Conservation (phyloP, 2,888 invertebrate genomes). For the Euplexia lucipara region DNA sequence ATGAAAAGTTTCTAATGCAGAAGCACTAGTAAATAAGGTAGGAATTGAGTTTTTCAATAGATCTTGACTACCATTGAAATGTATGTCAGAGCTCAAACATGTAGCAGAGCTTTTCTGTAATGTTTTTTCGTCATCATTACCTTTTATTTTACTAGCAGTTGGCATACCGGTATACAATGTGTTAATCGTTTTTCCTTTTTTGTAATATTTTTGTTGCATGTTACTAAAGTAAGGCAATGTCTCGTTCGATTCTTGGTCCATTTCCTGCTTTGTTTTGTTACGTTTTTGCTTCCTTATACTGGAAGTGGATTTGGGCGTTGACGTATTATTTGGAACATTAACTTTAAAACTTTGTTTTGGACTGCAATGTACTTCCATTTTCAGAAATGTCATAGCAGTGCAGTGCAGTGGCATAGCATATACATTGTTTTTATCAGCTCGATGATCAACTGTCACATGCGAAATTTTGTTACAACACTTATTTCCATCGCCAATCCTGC, state of each 20-base stretch:
- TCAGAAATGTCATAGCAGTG: slow-evolving; percentile 24
- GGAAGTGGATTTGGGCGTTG: slow-evolving; percentile 18
- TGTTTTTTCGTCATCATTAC: background rate
- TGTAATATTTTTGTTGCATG: slow-evolving; percentile 23
- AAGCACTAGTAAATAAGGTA: background rate
- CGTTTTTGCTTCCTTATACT: background rate
- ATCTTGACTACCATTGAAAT: background rate
- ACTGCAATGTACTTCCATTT: slow-evolving; percentile 1
- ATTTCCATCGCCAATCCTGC: slow-evolving; percentile 23
- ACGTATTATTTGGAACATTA: slow-evolving; percentile 8
- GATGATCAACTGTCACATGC: slow-evolving; percentile 24
- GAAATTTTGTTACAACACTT: slow-evolving; percentile 31
- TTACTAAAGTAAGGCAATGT: slow-evolving; percentile 10
- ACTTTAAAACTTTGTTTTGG: background rate
- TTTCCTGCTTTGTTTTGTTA: background rate
- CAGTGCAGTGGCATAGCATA: too few relatives aligned
- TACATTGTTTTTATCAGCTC: slow-evolving; percentile 15
- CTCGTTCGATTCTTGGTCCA: background rate
- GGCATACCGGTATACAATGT: background rate
- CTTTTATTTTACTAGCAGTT: slow-evolving; percentile 12
- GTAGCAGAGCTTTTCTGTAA: background rate
- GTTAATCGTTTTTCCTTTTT: slow-evolving; percentile 3
- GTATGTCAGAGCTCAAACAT: background rate
- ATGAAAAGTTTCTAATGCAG: background rate
- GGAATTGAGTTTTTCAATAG: slow-evolving; percentile 1